Base-by-base conservation (phyloP, 2,113 vertebrate species). In the Ageneiosus marmoratus region DNA sequence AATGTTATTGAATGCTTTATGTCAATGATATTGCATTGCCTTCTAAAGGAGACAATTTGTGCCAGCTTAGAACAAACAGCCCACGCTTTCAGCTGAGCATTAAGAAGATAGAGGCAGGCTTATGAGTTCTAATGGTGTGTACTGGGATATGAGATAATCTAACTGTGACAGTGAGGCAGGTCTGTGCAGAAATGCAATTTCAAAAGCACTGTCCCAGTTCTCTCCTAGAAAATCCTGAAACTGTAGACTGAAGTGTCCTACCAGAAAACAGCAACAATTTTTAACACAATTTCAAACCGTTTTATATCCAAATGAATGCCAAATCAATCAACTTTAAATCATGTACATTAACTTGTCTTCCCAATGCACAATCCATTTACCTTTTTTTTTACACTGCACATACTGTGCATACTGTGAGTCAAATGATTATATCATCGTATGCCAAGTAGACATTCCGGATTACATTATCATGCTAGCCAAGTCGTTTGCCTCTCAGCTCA, bases 1-100 rank as follows among this genome's bases (percentile, higher is more conserved):
- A 87, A 84, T 87, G 82, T 87, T 87, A 89, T 87, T 84, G 82
- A 84, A 86, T 82, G 86, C 84, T 87, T 86, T 85, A 85, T 87
- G 82, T 84, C 88, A 84, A 80, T 86, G 85, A 84, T 83, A 83
- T 83, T 83, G 86, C 84, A 73, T 69, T 77, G 84, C 75, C 78
- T 87, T 84, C 86, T 82, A 85, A 87, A 83, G 32, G 69, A 85
- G 86, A 83, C 75, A 76, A 80, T 78, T 70, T 67, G 87, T 41
- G 83, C 86, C 80, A 53, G 74, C 79, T 69, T 65, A 82, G 81
- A 87, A 85, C 78, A 81, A 62, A 85, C 86, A 83, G 77, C 78
- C 86, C 69, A 84, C 86, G 77, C 78, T 77, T 83, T 83, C 77
- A 80, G 69, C 34, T 65, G 73, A 85, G 73, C 44, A 41, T 75